Percentiles rank a stretch among this genome's conserved stretches.
Conservation (phyloP, 2,888 invertebrate species). For the Oscheius myriophilus region DNA sequence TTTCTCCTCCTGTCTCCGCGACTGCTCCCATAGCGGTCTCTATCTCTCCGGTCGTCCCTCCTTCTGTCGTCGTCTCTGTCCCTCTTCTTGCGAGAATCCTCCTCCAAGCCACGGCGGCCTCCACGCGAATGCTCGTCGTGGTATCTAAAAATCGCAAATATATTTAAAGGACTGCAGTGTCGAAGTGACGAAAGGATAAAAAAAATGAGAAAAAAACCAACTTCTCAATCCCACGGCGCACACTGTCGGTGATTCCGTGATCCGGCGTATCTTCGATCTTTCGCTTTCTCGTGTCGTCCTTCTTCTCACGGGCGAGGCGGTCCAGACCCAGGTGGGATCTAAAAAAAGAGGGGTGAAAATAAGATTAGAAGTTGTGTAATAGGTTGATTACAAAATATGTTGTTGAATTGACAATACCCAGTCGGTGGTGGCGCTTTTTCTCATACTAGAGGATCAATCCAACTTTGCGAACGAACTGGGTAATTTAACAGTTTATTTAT, state of each 20-base stretch:
- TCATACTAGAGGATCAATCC: too few species aligned
- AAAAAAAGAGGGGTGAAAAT: too few species aligned
- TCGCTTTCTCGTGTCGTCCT: conserved; percentile 48
- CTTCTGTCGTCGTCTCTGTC: conserved; percentile 14
- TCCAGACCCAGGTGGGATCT: conserved; percentile 73
- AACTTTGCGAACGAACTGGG: too few species aligned
- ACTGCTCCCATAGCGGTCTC: conserved; percentile 34
- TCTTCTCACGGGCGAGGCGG: conserved; percentile 71
- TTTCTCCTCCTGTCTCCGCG: conserved; percentile 41
- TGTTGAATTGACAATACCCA: too few species aligned
- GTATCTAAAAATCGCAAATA: conserved; percentile 17
- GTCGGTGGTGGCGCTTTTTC: too few species aligned
- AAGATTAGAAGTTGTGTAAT: too few species aligned
- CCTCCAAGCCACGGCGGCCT: conserved; percentile 30
- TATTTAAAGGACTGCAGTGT: too few species aligned
- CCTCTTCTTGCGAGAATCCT: conserved; percentile 28
- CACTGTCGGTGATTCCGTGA: conserved; percentile 53
- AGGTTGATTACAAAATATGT: too few species aligned
- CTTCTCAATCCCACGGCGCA: conserved; percentile 56
- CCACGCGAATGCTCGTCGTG: conserved; percentile 25
- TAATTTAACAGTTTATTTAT: too few species aligned
- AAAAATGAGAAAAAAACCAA: conserved; percentile 30
- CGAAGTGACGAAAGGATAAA: neutral
- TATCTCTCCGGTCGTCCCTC: neutral
- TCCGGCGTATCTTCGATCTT: conserved; percentile 54